phyloP scores from a whole-genome alignment of 2,113 vertebrate genomes.

The Aegithalos caudatus region DNA sequence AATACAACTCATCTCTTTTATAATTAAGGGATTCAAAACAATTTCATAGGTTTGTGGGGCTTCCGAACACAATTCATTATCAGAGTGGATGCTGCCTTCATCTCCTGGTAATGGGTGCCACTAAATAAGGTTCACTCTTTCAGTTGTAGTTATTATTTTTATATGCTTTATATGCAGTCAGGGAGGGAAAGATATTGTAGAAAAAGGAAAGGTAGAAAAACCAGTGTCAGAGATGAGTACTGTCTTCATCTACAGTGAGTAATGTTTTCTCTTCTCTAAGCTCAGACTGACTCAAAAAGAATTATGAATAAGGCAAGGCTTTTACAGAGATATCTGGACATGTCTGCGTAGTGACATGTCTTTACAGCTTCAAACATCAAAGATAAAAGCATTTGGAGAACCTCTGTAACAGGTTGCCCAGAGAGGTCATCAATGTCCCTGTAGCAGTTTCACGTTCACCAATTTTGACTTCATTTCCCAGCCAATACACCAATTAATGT shows the following conservation, averaged over 20 bases:
- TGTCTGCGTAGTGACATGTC: not conserved
- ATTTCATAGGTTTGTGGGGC: not conserved
- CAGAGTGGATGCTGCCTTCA: not conserved
- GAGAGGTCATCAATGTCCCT: not conserved
- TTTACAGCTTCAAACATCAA: not conserved
- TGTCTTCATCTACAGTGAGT: not conserved
- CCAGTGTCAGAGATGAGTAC: not conserved
- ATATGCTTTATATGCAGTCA: not conserved
- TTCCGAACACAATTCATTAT: not conserved
- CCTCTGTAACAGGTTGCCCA: not conserved
- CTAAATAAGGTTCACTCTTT: not conserved
- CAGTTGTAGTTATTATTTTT: not conserved
- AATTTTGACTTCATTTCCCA: no score
- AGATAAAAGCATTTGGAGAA: not conserved
- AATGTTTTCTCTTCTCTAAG: not conserved
- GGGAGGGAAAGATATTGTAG: not conserved
- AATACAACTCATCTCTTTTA: not conserved
- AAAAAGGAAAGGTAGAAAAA: not conserved
- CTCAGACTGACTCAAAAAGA: not conserved
- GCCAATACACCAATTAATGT: no score
- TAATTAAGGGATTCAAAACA: not conserved
- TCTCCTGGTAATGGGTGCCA: not conserved
- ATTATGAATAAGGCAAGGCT: not conserved
- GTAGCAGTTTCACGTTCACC: no score
- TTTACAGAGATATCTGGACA: not conserved